Base-by-base conservation (phyloP, 2,113 vertebrate species). In the Hiodon tergisus region DNA sequence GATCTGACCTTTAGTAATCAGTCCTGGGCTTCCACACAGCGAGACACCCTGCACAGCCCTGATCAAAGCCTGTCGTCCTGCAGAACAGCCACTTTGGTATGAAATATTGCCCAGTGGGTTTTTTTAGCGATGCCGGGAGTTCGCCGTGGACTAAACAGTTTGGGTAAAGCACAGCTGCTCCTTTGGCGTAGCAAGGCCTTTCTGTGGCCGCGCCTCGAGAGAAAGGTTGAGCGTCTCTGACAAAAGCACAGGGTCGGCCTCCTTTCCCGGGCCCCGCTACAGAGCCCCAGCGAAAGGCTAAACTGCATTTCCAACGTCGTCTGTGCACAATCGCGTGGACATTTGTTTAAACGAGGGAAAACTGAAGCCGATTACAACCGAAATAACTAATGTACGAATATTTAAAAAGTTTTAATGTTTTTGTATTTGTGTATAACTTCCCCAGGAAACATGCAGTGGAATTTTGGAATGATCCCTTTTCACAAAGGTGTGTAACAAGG, bases 51-150 rank as follows among this genome's bases (percentile, higher is more conserved):
- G 59, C 16, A 67, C 81, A 54, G 73, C 31, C 1, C 76, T 81
- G 82, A 87, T 88, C 86, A 88, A 89, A 87, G 84, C 77, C 77
- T 77, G 78, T 81, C 78, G 82, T 63, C 52, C 72, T 78, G 61
- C 14, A 46, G 65, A 79, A 74, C 60, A 63, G 81, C 67, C 78
- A 75, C 79, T 78, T 71, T 72, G 80, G 60, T 50, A 75, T 83
- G 62, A 85, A 86, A 87, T 83, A 86, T 81, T 80, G 82, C 72
- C 82, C 67, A 77, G 74, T 68, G 80, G 78, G 31, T 31, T 31
- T 31, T 81, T 84, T 84, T 79, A 83, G 78, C 47, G 17, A 55
- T 57, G 61, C 62, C 14, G 51, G 16, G 57, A 62, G 62, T 59
- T 14, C 54, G 52, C 47, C 50, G 8, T 67, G 62, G 31, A 47